Evolutionary conservation across 2,113 vertebrate genomes (phyloP), one percentile per base, ranked within the genome.

Genomic region (Callochromis pleurospilus): DNA sequence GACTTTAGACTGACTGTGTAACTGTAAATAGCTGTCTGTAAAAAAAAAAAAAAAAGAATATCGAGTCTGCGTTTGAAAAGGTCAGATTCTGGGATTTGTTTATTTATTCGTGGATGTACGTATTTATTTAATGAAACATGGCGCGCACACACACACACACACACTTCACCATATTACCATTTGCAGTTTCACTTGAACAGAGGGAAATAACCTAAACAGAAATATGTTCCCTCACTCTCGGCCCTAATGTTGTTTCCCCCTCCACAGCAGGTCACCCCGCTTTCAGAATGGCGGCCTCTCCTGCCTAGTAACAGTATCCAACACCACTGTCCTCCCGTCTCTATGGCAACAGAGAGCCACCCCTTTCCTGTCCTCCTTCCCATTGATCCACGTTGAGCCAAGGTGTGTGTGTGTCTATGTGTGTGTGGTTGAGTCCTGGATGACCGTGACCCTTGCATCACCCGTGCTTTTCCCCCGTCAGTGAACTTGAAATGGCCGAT

Each of bases 271-370:
- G 85, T 85, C 86, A 85, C 65, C 89, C 88, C 85, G 29, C 53
- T 31, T 60, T 88, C 86, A 82, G 88, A 81, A 77, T 49, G 70
- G 42, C 86, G 85, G 86, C 85, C 90, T 92, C 92, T 92, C 93
- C 92, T 94, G 94, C 94, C 92, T 95, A 89, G 91, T 88, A 94
- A 96, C 95, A 95, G 94, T 94, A 94, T 92, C 94, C 89, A 94
- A 94, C 92, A 89, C 94, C 95, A 93, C 94, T 95, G 94, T 96
- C 95, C 95, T 93, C 88, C 92, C 88, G 93, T 96, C 93, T 91
- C 96, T 93, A 96, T 97, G 92, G 96, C 93, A 97, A 96, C 96
- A 94, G 88, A 92, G 91, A 90, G 89, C 90, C 85, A 83, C 91
- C 92, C 90, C 89, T 88, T 80, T 70, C 90, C 89, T 87, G 90